phyloP scores from a whole-genome alignment of 2,888 invertebrate species.

The Standfussiana lucernea region DNA sequence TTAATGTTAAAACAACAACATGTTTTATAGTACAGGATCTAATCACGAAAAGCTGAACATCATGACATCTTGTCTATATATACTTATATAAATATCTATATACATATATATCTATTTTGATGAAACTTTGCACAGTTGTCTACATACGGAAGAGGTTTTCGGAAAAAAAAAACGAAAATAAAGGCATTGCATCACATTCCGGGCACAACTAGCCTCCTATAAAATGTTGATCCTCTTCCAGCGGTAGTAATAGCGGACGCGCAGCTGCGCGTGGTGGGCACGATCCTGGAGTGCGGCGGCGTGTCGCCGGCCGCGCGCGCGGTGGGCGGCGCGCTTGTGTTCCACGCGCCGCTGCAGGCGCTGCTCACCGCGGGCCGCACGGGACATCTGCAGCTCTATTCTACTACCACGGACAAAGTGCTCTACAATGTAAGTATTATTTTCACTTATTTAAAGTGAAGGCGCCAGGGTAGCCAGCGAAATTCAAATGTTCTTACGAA shows the following conservation, averaged over 20 bases:
- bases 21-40: background rate
- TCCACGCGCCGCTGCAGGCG: constrained; percentile 77
- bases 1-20: background rate
- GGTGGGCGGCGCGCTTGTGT: constrained; percentile 79
- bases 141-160: too few relatives aligned
- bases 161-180: too few relatives aligned
- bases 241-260: constrained; percentile 86
- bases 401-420: constrained; percentile 85
- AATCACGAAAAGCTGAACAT: background rate
- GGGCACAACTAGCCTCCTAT: too few relatives aligned
- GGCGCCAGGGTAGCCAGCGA: background rate
- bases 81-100: too few relatives aligned
- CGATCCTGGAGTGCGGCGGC: constrained; percentile 87
- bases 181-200: too few relatives aligned
- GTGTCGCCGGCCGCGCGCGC: constrained; percentile 80
- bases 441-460: background rate
- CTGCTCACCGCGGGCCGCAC: constrained; percentile 85
- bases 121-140: too few relatives aligned
- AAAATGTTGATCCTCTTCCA: constrained; percentile 65
- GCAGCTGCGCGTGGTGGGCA: constrained; percentile 80
- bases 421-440: constrained; percentile 86
- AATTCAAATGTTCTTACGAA: background rate
- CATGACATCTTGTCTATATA: background rate
- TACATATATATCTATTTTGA: too few relatives aligned
- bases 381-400: constrained; percentile 86